Base-by-base conservation (phyloP, 2,797 vertebrate genomes). In the Falco cherrug region DNA sequence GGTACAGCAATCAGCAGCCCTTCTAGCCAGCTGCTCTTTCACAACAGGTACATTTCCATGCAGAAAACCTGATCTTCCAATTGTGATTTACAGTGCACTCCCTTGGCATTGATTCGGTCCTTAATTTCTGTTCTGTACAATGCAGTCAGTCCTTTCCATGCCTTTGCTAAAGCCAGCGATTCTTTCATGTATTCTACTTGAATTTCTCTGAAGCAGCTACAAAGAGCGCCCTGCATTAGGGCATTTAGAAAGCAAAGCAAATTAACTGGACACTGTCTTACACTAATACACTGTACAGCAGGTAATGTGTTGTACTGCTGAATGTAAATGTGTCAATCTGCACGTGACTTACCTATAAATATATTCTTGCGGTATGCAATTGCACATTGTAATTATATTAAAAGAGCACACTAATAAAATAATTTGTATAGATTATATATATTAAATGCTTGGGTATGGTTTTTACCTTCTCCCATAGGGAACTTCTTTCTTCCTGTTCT, bases 401-500 rank as follows among this genome's bases (percentile, higher is more conserved):
- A 99, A 98, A 98, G 98, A 98, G 98, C 98, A 98, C 99, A 99
- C 98, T 98, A 98, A 98, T 98, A 97, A 98, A 98, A 98, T 95
- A 98, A 97, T 98, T 98, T 98, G 98, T 98, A 98, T 98, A 99
- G 98, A 98, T 98, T 98, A 97, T 98, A 98, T 98, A 98, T 98
- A 98, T 97, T 95, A 98, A 95, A 97, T 98, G 97, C 98, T 98
- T 96, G 96, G 97, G 97, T 98, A 97, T 96, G 97, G 98, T 98
- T 98, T 98, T 97, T 98, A 98, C 98, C 97, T 98, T 96, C 97
- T 98, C 96, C 97, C 89, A 91, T 97, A 95, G 97, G 97, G 96
- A 96, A 67, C 69, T 94, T 97, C 98, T 95, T 97, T 98, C 98
- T 98, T 95, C 98, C 97, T 93, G 93, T 93, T 97, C 96, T 97